A percentile compares a stretch with the other conserved stretches of the same genome.
phyloP scores from a whole-genome alignment of 2,888 invertebrate genomes.

The Calameuta filiformis region DNA sequence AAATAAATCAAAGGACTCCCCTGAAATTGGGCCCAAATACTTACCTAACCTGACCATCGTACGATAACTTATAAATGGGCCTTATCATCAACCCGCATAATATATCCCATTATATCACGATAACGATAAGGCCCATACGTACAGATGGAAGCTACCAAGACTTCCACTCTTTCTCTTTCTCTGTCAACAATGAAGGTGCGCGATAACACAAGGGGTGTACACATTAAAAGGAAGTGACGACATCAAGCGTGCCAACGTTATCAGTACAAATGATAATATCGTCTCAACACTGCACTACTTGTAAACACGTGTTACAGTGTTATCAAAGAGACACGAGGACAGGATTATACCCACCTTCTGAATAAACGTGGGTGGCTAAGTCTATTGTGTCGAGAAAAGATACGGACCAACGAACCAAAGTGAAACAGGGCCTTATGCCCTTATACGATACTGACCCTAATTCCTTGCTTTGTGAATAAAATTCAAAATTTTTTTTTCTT shows the following conservation, averaged over 20 bases:
- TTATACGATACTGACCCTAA: not conserved
- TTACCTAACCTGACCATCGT: not conserved
- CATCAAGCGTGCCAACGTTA: not conserved
- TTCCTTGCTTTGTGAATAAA: not conserved
- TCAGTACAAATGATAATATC: not conserved
- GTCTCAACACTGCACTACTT: not conserved
- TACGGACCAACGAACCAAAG: not conserved
- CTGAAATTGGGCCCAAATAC: not conserved
- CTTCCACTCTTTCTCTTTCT: not conserved
- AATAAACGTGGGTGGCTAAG: not conserved
- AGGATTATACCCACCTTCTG: not conserved
- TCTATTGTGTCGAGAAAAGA: not conserved
- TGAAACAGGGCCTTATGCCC: not conserved
- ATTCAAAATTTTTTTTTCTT: not conserved
- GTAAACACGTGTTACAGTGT: not conserved
- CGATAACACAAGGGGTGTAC: not conserved
- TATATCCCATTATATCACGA: not conserved
- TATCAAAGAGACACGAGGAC: not conserved
- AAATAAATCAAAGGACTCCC: not conserved
- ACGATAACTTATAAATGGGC: not conserved
- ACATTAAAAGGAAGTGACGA: not conserved
- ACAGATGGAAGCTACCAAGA: not conserved
- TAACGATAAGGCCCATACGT: not conserved
- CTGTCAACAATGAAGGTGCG: not conserved
- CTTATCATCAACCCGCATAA: not conserved